A percentile compares a stretch with the other conserved stretches of the same genome.
Evolutionary conservation across 2,797 vertebrate species (phyloP).

Genomic region (Acropternis orthonyx): DNA sequence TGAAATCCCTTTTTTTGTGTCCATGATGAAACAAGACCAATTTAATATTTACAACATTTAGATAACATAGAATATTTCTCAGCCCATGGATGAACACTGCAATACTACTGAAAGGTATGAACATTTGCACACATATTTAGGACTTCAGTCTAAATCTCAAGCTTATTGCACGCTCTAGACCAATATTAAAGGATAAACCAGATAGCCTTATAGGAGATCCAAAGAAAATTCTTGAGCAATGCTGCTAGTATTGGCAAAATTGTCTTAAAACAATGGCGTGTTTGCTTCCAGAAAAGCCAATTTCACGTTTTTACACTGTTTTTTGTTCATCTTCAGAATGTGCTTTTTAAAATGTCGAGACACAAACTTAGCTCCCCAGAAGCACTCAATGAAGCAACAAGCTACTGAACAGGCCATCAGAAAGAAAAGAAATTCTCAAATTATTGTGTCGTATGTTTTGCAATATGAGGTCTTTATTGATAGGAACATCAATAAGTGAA

Average conservation of each 20-base stretch:
- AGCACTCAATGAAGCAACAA: background rate
- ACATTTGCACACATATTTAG: constrained; percentile 1
- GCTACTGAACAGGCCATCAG: background rate
- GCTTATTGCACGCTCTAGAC: background rate
- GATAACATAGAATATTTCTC: constrained; percentile 33
- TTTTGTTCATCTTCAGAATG: background rate
- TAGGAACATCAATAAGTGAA: constrained; percentile 12
- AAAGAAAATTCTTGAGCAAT: background rate
- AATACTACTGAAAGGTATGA: background rate
- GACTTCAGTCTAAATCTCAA: constrained; percentile 10
- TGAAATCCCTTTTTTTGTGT: constrained; percentile 7
- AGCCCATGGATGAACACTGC: background rate
- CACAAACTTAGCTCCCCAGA: background rate
- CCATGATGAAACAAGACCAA: constrained; percentile 20
- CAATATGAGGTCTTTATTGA: constrained; percentile 16
- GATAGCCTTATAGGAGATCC: background rate
- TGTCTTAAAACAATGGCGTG: background rate
- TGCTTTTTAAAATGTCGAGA: background rate
- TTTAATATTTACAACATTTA: constrained; percentile 7
- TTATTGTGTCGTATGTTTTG: background rate
- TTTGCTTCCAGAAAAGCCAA: background rate
- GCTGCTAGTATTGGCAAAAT: background rate
- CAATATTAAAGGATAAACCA: constrained; percentile 1
- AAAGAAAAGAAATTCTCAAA: background rate
- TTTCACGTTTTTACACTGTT: background rate